Percentiles rank a stretch among this genome's conserved stretches.
Conservation (phyloP, 2,888 invertebrate species). For the Dicycla oo region DNA sequence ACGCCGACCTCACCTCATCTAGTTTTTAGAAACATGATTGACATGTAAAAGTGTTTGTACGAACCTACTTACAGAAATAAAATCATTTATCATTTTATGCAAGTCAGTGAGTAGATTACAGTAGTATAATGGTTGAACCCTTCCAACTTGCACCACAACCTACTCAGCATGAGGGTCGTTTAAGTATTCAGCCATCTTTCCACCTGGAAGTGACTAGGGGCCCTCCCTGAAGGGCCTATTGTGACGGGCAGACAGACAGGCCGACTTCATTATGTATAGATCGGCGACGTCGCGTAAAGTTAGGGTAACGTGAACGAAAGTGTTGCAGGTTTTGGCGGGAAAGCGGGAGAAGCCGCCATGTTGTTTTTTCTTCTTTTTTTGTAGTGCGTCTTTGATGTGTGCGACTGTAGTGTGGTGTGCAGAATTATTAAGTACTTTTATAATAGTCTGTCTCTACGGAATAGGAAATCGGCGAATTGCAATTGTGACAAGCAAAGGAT, state of each 20-base stretch:
- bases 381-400: not conserved
- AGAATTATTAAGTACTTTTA: not conserved
- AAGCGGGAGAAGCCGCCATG: conserved; percentile 29
- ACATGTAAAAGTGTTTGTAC: too few species aligned
- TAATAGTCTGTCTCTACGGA: not conserved
- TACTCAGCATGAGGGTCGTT: conserved; percentile 74
- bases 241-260: conserved; percentile 82
- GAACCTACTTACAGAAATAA: too few species aligned
- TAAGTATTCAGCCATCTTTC: conserved; percentile 83
- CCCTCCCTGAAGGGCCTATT: conserved; percentile 79
- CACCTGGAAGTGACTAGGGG: conserved; percentile 86
- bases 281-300: conserved; percentile 53
- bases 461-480: not conserved
- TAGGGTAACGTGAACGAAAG: conserved; percentile 42
- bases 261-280: conserved; percentile 73
- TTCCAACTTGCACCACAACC: conserved; percentile 59
- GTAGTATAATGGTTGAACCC: not conserved
- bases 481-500: not conserved
- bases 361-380: conserved; percentile 17
- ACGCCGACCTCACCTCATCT: too few species aligned
- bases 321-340: conserved; percentile 43
- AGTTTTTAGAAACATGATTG: too few species aligned
- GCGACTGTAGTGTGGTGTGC: not conserved
- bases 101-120: not conserved
- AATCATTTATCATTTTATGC: too few species aligned